A percentile compares a stretch with the other conserved stretches of the same genome.
These are phyloP conservation scores for Piezodorus guildinii DNA, from an alignment of 1,140 invertebrate genomes.

Conservation along the genomic window DNA sequence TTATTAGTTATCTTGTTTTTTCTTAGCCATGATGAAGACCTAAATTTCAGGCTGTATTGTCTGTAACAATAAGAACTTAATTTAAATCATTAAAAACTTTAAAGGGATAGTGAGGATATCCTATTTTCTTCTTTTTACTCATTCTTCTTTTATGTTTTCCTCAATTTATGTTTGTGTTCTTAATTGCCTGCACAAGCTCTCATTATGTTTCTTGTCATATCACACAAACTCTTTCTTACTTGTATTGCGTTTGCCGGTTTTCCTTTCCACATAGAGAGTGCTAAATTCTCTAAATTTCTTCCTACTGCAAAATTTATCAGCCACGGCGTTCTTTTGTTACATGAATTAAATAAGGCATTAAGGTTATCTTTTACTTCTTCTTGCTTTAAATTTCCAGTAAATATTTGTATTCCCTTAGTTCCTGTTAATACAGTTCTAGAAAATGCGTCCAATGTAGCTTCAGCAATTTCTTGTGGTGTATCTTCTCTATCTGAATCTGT, in stretches of 20 bases:
- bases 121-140: too few species aligned
- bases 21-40: too few species aligned
- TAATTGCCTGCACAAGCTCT: too few species aligned
- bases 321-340: background rate
- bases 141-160: too few species aligned
- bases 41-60: too few species aligned
- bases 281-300: background rate
- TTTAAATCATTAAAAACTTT: too few species aligned
- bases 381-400: background rate
- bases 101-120: too few species aligned
- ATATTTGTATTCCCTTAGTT: background rate
- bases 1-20: too few species aligned
- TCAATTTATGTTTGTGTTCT: too few species aligned
- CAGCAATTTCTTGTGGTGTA: background rate
- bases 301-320: background rate
- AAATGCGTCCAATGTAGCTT: background rate
- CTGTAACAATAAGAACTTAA: too few species aligned
- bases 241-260: background rate
- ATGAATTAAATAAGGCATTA: background rate
- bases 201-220: too few species aligned
- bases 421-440: background rate
- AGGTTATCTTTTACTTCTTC: background rate
- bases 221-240: background rate
- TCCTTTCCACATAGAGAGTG: background rate
- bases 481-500: background rate